Conservation (phyloP, 92 coral and sea anemone genomes). For the Plumapathes pennacea region DNA sequence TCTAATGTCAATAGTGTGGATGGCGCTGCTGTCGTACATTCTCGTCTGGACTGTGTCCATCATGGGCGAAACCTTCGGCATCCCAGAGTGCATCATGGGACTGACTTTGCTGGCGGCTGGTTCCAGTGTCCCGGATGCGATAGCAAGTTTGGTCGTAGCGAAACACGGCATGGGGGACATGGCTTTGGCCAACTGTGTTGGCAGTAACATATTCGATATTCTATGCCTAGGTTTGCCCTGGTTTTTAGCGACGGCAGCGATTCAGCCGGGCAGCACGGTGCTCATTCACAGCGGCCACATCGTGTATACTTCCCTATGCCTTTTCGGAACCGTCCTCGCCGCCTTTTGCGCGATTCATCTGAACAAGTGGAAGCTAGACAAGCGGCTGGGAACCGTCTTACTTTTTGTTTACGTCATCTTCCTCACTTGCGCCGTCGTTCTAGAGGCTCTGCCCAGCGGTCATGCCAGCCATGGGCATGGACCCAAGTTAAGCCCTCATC, state of each 20-base stretch:
- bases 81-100: conserved; percentile 99
- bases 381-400: conserved; percentile 74
- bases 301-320: conserved; percentile 79
- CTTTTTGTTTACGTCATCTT: conserved; percentile 68
- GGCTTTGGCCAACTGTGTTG: conserved; percentile 98
- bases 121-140: conserved; percentile 99
- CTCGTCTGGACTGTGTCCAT: conserved; percentile 97
- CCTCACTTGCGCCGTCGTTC: conserved; percentile 77
- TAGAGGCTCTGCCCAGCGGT: conserved; percentile 87
- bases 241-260: conserved; percentile 89
- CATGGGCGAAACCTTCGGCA: conserved; percentile 92
- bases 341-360: conserved; percentile 63
- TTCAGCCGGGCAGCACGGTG: conserved; percentile 90
- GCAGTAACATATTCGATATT: conserved; percentile 95
- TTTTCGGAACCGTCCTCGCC: conserved; percentile 88
- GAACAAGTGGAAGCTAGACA: conserved; percentile 83
- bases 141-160: conserved; percentile 95
- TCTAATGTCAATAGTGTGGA: conserved; percentile 87
- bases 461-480: conserved; percentile 67
- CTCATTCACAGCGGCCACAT: conserved; percentile 91
- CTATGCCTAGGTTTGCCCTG: conserved; percentile 94
- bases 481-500: conserved; percentile 79
- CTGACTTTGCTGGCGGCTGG: conserved; percentile 95
- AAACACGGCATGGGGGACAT: conserved; percentile 99
- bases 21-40: conserved; percentile 88